Conservation (phyloP, 2,888 invertebrate species). For the Deilephila porcellus region DNA sequence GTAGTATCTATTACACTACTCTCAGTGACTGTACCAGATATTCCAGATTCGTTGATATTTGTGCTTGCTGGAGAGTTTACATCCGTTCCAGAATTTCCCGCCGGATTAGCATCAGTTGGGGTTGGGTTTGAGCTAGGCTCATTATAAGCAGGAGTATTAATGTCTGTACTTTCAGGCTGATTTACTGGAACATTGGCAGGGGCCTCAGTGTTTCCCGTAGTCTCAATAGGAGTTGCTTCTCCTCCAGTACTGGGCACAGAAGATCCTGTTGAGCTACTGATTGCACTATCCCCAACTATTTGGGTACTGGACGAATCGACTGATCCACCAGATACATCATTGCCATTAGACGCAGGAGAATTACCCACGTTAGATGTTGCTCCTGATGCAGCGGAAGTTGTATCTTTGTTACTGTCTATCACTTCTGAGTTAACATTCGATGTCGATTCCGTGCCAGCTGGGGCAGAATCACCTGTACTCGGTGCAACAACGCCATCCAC, state of each 20-base stretch:
- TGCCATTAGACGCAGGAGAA: not conserved
- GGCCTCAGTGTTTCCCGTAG: not conserved
- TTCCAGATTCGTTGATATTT: not conserved
- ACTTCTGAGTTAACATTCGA: not conserved
- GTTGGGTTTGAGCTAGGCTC: not conserved
- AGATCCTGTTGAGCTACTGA: not conserved
- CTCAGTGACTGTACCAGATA: conserved; percentile 4
- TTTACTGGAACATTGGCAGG: not conserved
- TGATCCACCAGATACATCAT: conserved; percentile 20
- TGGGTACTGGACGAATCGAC: not conserved
- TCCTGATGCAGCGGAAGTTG: conserved; percentile 20
- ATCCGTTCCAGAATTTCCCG: not conserved
- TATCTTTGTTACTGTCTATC: conserved; percentile 7
- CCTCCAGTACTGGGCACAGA: not conserved
- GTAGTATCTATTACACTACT: not conserved
- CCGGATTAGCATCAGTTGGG: not conserved
- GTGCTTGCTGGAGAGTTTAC: not conserved
- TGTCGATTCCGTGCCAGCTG: not conserved
- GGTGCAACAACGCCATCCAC: not conserved
- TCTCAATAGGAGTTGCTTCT: conserved; percentile 20
- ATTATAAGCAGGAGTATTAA: not conserved
- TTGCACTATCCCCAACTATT: not conserved
- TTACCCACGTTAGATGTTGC: not conserved
- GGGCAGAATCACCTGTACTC: not conserved
- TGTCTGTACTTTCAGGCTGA: not conserved